Percentiles rank a stretch among this genome's conserved stretches.
These are phyloP conservation scores for Yponomeuta cagnagella DNA, from an alignment of 2,888 invertebrate species.

Conservation along the genomic window DNA sequence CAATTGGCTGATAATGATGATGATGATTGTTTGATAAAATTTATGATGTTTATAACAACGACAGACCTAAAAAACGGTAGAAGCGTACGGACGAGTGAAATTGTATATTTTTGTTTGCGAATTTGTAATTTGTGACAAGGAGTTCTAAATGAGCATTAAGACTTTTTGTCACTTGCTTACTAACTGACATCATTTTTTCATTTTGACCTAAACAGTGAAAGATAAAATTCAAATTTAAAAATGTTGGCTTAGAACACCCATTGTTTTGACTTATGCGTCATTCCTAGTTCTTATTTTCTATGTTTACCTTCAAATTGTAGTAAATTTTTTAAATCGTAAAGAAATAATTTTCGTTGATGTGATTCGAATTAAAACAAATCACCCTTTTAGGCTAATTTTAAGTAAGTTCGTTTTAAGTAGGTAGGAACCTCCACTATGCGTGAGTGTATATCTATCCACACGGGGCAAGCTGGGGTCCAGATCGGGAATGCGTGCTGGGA, in stretches of 20 bases:
- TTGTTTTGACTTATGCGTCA: no score
- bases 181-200: no score
- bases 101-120: no score
- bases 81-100: no score
- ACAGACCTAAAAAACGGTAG: no score
- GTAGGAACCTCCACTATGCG: conserved; percentile 5
- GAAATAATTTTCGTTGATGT: not conserved
- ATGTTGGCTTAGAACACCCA: not conserved
- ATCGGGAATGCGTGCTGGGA: conserved; percentile 87
- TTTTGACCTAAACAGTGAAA: no score
- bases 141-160: no score
- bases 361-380: not conserved
- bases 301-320: not conserved
- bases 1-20: no score
- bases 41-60: no score
- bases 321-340: not conserved
- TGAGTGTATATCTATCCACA: conserved; percentile 12
- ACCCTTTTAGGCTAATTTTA: not conserved
- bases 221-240: not conserved
- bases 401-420: not conserved
- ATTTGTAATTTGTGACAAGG: no score
- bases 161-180: no score
- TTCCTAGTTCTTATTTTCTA: not conserved
- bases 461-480: conserved; percentile 78
- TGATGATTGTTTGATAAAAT: no score